Evolutionary conservation across 1,140 invertebrate genomes (phyloP), one percentile per base, ranked within the genome.

Genomic region (Diachasmimorpha longicaudata): DNA sequence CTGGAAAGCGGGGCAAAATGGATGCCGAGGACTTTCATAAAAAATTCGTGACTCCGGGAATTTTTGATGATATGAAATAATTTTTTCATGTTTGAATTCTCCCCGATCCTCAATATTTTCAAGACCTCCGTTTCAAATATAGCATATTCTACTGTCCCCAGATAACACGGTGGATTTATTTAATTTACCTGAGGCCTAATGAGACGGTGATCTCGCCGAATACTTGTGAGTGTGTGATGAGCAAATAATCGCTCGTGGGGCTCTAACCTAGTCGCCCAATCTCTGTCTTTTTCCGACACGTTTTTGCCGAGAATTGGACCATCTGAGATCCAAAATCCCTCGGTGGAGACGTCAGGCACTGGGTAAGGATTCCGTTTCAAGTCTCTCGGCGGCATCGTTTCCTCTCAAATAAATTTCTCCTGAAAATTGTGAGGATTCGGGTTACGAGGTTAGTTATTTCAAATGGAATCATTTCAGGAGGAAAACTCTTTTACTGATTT

Each of bases 151-250:
- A n/a, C n/a, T n/a, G n/a, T 31, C 13, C 16, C 16, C 1, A 48
- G 46, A 48, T 48, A 14, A 2, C 46, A 10, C 16, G 16, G 11
- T 2, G 13, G 16, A 66, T 66, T 66, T 21, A 13, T 25, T 31
- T 3, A 66, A 66, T 72, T 36, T 70, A 86, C 79, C 79, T 83
- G 73, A n/a, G 79, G 44, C 74, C 85, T 83, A 23, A 81, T 31
- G 55, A 87, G 67, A 23, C 84, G 81, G 39, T 78, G 55, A 80
- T 87, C 81, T 52, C 74, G 84, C 55, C 87, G 82, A 66, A 85
- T 82, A 55, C 83, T 88, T 67, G 82, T 88, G 42, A 88, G 67
- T n/a, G 87, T 88, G 23, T 88, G 87, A 84, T 88, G 86, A 74
- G 86, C 81, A 72, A 87, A 88, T 36, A 88, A 82, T 48, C 87